Evolutionary conservation across 1,140 invertebrate species (phyloP), one percentile per base, ranked within the genome.

Genomic region (Caerostris darwini): DNA sequence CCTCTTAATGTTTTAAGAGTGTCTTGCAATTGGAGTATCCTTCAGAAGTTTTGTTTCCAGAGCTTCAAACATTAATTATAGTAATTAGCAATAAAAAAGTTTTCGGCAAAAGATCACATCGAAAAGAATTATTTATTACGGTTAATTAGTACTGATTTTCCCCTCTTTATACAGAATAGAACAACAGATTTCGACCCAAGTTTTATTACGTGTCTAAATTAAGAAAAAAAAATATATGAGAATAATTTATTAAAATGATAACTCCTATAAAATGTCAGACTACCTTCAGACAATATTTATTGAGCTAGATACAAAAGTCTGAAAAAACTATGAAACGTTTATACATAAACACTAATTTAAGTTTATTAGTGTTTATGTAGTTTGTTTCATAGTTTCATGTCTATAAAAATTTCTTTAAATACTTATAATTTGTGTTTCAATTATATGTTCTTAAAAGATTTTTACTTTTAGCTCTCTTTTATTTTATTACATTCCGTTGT

Each of bases 81-180:
- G 82, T 85, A 85, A 85, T 85, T 85, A 85, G 57, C 8, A 34
- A 1, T 17, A n/a, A 85, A 85, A 85, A 85, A 58, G 82, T 85
- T 85, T 85, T 34, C 4, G n/a, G 57, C 54, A 4, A n/a, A 58
- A 56, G 54, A 85, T 85, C 54, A 8, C 82, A 85, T 85, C 17
- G 57, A 58, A 85, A 34, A 57, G n/a, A 85, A 57, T 56, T 56
- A 17, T 19, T 85, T 85, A 19, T 85, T 85, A 19, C 82, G 34
- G 54, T 85, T 85, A 85, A 85, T 85, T 85, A 85, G 82, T 56
- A 17, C 8, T 10, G 10, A 8, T 19, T 85, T 34, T 34, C 2
- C n/a, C 57, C 8, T 19, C 57, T 85, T 71, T 7, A 10, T 71
- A 34, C 34, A 71, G 19, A 34, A 71, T 71, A 34, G 34, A 34